These are phyloP conservation scores for Anthophora plumipes DNA, from an alignment of 2,888 invertebrate species.

Conservation along the genomic window DNA sequence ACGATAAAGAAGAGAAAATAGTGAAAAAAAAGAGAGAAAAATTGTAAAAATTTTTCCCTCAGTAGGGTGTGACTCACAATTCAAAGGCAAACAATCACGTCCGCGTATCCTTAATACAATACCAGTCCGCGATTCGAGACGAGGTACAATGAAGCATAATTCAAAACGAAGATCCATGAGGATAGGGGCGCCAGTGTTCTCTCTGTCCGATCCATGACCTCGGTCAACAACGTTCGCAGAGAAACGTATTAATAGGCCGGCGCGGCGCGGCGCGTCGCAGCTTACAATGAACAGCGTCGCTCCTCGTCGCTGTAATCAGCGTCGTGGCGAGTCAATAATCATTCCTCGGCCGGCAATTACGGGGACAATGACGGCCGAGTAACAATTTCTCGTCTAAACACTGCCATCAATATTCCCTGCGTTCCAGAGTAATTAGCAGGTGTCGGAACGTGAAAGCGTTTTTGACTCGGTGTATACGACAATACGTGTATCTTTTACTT, in stretches of 20 bases:
- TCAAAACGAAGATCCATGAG: constrained; percentile 45
- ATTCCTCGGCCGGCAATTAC: constrained; percentile 74
- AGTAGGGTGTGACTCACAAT: constrained; percentile 45
- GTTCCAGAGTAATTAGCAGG: constrained; percentile 80
- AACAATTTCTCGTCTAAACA: constrained; percentile 75
- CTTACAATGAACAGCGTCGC: constrained; percentile 61
- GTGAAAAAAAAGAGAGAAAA: constrained; percentile 8
- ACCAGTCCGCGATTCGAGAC: constrained; percentile 13
- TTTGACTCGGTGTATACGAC: neutral
- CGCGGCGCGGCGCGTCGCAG: constrained; percentile 30
- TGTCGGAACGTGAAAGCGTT: constrained; percentile 76
- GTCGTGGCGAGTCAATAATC: constrained; percentile 75
- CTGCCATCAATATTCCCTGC: constrained; percentile 78
- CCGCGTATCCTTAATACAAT: constrained; percentile 34
- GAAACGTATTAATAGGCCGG: constrained; percentile 65
- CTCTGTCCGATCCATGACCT: constrained; percentile 61
- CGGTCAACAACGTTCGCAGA: constrained; percentile 25
- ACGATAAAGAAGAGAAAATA: neutral
- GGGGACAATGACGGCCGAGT: constrained; percentile 78
- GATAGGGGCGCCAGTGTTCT: constrained; percentile 17
- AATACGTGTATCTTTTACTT: neutral
- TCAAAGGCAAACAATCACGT: constrained; percentile 42
- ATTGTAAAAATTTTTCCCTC: too few relatives aligned
- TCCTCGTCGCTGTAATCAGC: constrained; percentile 72
- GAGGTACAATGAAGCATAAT: constrained; percentile 52